Evolutionary conservation across 2,888 invertebrate genomes (phyloP), one percentile per base, ranked within the genome.

Genomic region (Leucozona laternaria): DNA sequence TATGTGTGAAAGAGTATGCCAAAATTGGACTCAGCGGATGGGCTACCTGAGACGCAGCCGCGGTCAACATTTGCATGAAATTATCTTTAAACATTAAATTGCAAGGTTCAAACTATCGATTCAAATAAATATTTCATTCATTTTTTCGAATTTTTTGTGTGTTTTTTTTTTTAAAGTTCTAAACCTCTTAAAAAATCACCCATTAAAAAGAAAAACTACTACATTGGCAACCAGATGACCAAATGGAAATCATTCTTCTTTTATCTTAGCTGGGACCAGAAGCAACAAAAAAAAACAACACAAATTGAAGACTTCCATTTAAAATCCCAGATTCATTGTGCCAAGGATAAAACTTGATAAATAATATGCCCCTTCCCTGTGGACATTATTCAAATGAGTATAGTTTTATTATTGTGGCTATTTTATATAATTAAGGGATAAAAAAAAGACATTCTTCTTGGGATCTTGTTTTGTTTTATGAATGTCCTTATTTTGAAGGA

Each of bases 321-420:
- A 17, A 34, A 37, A 37, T 31, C 20, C 15, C 37, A 13, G 20
- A 58, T 60, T 60, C 40, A 60, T 60, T 60, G 40, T 60, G 60
- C 37, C 60, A 60, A 60, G 37, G 40, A 40, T 60, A 60, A 60
- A 22, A 37, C 60, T 60, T 60, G 60, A 60, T 40, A 60, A 40
- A 60, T 15, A 60, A 43, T 40, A 40, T 37, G 15, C 40, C 60
- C 31, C 31, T 60, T 60, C 60, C 31, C 31, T 60, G 37, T 22
- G 40, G 60, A 60, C n/a, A 40, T 60, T 60, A 60, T 60, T 60
- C 6, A 60, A 60, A 60, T 60, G 37, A 60, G 15, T 60, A 22
- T 37, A 57, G 4, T 13, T 60, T 8, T 40, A 8, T 22, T 60
- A 60, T 60, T 60, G 60, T 40, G 40, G 60, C 34, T 60, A 60